Evolutionary conservation across 2,888 invertebrate genomes (phyloP), one percentile per base, ranked within the genome.

Genomic region (Caenorhabditis sp.): DNA sequence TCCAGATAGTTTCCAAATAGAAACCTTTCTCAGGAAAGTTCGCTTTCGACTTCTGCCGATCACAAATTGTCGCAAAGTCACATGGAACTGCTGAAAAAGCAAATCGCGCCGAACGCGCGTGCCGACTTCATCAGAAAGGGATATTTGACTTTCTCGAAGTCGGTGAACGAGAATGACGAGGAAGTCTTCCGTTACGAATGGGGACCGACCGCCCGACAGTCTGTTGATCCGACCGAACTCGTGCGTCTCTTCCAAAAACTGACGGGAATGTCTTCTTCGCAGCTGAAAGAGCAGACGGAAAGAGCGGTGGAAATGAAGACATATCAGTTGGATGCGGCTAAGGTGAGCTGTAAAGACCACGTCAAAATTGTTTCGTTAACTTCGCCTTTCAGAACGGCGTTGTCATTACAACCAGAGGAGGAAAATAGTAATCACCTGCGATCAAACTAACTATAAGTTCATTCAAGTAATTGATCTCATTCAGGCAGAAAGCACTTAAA

Each of bases 171-270:
- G 24, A 76, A 65, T 15, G 76, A 70, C 17, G 76, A 76, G 32
- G 76, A 76, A 30, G 58, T 70, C 0, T 46, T 53, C 27, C 62
- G 76, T 0, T 76, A 63, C 45, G 70, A 76, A 9, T 76, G 76
- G 76, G 76, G 76, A 6, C 58, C 70, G 11, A 35, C 50, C 15
- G 62, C 76, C 6, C 24, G 22, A 9, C 45, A 52, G 13, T 53
- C 52, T 22, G 46, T 76, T 6, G 70, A 76, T 43, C 70, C 76
- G 8, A 46, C 55, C 24, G 43, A 50, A 8, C 32, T 61, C 7
- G 63, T 63, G 2, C 50, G 41, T 7, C 24, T 53, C 0, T 70
- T 76, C 11, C 52, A 37, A 41, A 68, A 70, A 35, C 22, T 76
- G 13, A 52, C 70, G 7, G 70, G 53, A 39, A 43, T 65, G 46